Conservation (phyloP, 2,797 vertebrate genomes). For the Tragelaphus oryx region DNA sequence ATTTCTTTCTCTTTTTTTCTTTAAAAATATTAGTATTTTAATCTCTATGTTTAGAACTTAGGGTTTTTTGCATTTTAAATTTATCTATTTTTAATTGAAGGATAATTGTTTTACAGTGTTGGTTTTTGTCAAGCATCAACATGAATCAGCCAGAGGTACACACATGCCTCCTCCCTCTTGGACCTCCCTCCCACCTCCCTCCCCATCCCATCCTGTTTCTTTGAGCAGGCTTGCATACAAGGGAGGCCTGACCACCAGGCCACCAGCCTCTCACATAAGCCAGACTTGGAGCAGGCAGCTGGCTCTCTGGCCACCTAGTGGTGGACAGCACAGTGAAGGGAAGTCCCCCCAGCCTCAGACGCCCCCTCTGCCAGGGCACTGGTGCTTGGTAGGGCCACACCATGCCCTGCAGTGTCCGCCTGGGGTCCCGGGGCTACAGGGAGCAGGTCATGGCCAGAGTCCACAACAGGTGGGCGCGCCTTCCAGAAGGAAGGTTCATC, state of each 20-base stretch:
- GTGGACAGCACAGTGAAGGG: fast-evolving
- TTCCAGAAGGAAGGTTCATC: neutral
- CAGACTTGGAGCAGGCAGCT: fast-evolving
- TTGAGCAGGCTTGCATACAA: neutral
- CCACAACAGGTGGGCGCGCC: fast-evolving
- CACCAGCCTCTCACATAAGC: too few species aligned
- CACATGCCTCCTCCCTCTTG: neutral
- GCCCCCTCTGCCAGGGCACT: too few species aligned
- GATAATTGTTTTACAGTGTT: neutral
- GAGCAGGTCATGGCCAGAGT: neutral
- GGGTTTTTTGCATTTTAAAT: neutral
- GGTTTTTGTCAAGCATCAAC: neutral
- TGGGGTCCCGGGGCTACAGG: neutral
- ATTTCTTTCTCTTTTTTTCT: neutral
- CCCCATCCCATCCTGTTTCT: neutral
- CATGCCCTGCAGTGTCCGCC: neutral
- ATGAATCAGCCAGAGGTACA: neutral
- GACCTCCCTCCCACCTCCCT: neutral
- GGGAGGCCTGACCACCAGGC: neutral
- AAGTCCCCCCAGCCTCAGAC: neutral
- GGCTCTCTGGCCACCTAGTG: fast-evolving
- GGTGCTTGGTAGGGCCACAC: neutral
- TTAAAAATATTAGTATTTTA: neutral
- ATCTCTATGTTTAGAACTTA: neutral
- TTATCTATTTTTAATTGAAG: neutral